Conservation (phyloP, 2,888 invertebrate genomes). For the Cosmia pyralina region DNA sequence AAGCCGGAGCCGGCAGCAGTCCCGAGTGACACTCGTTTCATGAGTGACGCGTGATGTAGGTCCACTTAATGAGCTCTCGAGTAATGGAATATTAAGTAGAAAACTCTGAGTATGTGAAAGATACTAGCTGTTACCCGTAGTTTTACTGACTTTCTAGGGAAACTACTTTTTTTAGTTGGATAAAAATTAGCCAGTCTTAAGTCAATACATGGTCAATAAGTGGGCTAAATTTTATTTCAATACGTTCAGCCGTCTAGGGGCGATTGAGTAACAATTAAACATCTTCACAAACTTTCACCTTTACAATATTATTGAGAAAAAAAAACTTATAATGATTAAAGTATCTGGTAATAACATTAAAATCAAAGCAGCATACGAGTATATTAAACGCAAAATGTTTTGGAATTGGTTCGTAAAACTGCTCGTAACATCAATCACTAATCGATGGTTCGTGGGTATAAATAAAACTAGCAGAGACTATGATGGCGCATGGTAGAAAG, state of each 20-base stretch:
- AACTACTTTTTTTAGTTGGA: background rate
- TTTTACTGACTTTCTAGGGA: background rate
- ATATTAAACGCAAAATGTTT: background rate
- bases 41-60: constrained; percentile 46
- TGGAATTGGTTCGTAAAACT: background rate
- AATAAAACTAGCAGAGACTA: background rate
- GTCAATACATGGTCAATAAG: background rate
- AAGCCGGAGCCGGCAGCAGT: background rate
- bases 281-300: no score
- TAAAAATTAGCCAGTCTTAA: background rate
- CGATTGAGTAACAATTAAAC: background rate
- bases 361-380: no score
- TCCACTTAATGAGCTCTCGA: constrained; percentile 30
- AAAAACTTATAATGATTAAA: background rate
- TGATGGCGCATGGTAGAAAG: background rate
- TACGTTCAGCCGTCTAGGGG: background rate
- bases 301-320: background rate
- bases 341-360: background rate
- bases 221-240: background rate
- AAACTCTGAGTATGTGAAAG: background rate
- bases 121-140: background rate
- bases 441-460: background rate
- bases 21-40: constrained; percentile 22
- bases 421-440: no score
- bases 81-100: constrained; percentile 34